Evolutionary conservation across 2,888 invertebrate species (phyloP).

Genomic region (Diarsia rubi): DNA sequence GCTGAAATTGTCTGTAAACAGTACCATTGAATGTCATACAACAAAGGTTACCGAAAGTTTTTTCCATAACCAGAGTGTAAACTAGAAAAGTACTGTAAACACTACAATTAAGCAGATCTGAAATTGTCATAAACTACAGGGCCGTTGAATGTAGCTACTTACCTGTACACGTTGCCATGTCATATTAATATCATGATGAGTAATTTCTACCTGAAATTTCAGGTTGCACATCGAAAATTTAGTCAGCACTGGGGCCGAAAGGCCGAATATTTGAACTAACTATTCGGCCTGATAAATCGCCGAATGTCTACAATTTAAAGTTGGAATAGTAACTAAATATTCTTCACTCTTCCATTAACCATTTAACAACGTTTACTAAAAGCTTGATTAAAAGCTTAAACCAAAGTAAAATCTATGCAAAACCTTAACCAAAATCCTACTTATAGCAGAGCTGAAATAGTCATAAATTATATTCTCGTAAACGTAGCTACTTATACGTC

Average conservation of each 20-base stretch:
- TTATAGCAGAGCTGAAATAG: constrained; percentile 2
- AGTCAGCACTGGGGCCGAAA: too few species aligned
- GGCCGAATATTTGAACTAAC: too few species aligned
- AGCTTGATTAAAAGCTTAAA: background rate
- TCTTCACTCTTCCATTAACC: background rate
- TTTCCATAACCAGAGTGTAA: too few species aligned
- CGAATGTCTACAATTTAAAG: too few species aligned
- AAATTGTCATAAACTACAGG: constrained; percentile 35
- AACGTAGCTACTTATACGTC: constrained; percentile 12
- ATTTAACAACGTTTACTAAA: background rate
- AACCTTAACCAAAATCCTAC: background rate
- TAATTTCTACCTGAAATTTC: constrained; percentile 32
- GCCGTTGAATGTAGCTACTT: constrained; percentile 16
- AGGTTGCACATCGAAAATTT: too few species aligned
- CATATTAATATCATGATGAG: constrained; percentile 38
- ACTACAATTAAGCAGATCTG: too few species aligned
- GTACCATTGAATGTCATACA: constrained; percentile 14
- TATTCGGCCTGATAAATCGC: too few species aligned
- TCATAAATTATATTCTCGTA: constrained; percentile 31
- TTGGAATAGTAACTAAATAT: background rate
- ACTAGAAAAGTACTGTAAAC: too few species aligned
- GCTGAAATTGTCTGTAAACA: constrained; percentile 30
- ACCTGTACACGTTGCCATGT: background rate
- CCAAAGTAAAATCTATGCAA: background rate
- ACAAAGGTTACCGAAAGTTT: too few species aligned